phyloP scores from a whole-genome alignment of 2,888 invertebrate genomes.

The Spicauda simplicius region DNA sequence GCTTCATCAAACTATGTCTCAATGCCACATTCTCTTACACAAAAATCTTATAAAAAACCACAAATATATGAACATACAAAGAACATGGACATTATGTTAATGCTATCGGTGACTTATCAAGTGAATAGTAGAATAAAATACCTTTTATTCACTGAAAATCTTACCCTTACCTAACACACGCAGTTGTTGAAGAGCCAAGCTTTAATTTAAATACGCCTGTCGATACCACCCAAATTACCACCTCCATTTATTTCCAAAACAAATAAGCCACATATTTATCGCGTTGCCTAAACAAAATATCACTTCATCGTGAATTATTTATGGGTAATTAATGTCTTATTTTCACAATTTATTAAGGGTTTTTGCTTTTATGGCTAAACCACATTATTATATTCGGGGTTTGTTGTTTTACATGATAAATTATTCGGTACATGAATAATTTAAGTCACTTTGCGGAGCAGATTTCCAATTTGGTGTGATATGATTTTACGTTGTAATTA shows the following conservation, averaged over 20 bases:
- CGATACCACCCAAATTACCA: conserved; percentile 44
- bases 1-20: too few species aligned
- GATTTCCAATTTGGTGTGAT: neutral
- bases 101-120: too few species aligned
- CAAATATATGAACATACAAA: too few species aligned
- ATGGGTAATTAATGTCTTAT: conserved; percentile 38
- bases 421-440: neutral
- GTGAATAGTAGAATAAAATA: too few species aligned
- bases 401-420: conserved; percentile 18
- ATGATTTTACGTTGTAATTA: too few species aligned
- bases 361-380: conserved; percentile 24
- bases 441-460: neutral
- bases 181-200: conserved; percentile 2
- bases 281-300: conserved; percentile 32
- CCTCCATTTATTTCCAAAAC: conserved; percentile 41
- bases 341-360: conserved; percentile 35
- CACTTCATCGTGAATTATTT: conserved; percentile 37
- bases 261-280: conserved; percentile 40
- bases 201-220: conserved; percentile 43
- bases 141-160: neutral
- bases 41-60: too few species aligned
- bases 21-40: too few species aligned
- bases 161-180: neutral
- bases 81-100: too few species aligned
- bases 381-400: conserved; percentile 29